Conservation (phyloP, 2,797 vertebrate species). For the Pseudocheirus occidentalis region DNA sequence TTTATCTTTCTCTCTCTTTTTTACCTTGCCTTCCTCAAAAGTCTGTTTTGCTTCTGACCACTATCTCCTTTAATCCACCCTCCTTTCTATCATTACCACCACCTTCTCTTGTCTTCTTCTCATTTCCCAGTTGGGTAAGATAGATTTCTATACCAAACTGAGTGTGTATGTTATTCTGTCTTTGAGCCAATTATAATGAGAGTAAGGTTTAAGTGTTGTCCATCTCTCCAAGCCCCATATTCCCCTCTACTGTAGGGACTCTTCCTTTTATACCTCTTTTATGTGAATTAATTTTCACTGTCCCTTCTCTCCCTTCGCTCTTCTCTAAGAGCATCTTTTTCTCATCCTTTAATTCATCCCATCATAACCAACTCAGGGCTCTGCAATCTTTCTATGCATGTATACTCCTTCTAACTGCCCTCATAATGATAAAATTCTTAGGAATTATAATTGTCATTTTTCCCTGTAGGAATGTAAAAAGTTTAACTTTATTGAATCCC, state of each 20-base stretch:
- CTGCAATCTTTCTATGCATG: neutral
- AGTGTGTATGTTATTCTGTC: neutral
- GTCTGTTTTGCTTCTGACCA: neutral
- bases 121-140: neutral
- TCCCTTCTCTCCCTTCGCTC: neutral
- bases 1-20: too few species aligned
- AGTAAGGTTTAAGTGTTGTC: neutral
- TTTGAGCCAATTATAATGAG: neutral
- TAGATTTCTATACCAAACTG: neutral
- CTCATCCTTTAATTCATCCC: neutral
- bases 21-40: neutral
- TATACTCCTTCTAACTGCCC: neutral
- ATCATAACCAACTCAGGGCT: neutral
- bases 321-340: neutral
- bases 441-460: neutral
- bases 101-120: neutral
- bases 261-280: neutral
- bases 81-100: neutral
- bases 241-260: neutral
- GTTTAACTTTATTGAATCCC: neutral
- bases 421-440: neutral
- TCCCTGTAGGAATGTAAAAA: neutral
- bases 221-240: neutral
- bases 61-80: neutral
- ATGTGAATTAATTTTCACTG: neutral